Percentiles rank a stretch among this genome's conserved stretches.
phyloP scores from a whole-genome alignment of 1,140 invertebrate genomes.

The Thalassaphorura encarpata region DNA sequence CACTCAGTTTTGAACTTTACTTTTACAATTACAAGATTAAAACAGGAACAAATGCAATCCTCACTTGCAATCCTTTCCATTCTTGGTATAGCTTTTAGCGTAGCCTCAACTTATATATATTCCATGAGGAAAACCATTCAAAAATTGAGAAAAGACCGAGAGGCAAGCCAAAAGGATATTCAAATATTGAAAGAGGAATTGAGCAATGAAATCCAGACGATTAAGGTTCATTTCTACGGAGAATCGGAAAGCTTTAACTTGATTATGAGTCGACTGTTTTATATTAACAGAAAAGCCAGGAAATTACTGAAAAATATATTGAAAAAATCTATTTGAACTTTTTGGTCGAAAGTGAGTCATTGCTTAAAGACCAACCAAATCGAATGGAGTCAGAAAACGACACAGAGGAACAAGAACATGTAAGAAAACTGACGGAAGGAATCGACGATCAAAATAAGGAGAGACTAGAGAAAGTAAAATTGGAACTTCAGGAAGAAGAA shows the following conservation, averaged over 20 bases:
- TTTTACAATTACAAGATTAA: too few relatives aligned
- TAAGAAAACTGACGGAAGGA: conserved; percentile 71
- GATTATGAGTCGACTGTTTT: conserved; percentile 4
- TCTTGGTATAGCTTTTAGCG: too few relatives aligned
- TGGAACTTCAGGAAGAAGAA: conserved; percentile 68
- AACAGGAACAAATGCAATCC: too few relatives aligned
- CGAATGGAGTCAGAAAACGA: conserved; percentile 63
- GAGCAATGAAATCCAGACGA: conserved; percentile 50
- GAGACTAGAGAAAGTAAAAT: conserved; percentile 67
- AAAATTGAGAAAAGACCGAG: conserved; percentile 69
- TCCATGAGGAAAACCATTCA: conserved; percentile 60
- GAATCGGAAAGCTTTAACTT: neutral
- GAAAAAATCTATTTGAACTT: conserved; percentile 54
- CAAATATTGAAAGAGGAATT: conserved; percentile 57
- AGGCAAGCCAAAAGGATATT: conserved; percentile 48
- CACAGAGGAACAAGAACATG: conserved; percentile 72
- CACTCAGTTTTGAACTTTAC: too few relatives aligned
- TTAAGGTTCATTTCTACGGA: conserved; percentile 60
- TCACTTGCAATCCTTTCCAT: too few relatives aligned
- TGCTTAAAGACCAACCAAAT: conserved; percentile 57
- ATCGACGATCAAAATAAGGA: conserved; percentile 69
- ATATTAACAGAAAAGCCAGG: conserved; percentile 8
- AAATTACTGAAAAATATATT: conserved; percentile 49
- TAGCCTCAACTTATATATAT: too few relatives aligned
- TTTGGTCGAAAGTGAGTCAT: conserved; percentile 55